These are phyloP conservation scores for Andricus grossulariae DNA, from an alignment of 1,140 invertebrate genomes.

Conservation along the genomic window DNA sequence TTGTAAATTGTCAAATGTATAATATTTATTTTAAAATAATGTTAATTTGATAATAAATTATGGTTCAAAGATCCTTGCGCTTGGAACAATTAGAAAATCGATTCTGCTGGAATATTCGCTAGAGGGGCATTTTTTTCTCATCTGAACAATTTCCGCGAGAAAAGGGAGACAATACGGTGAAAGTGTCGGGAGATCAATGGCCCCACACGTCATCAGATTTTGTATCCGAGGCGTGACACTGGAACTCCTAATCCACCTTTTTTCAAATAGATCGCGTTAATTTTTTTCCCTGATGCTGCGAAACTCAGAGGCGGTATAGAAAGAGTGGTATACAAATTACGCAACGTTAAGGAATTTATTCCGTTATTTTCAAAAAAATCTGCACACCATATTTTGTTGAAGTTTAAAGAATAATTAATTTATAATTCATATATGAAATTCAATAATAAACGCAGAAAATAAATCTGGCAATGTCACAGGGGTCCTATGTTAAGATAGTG, in stretches of 20 bases:
- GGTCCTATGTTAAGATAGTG: too few relatives aligned
- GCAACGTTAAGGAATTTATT: slow-evolving; percentile 34
- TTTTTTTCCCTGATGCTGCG: slow-evolving; percentile 35
- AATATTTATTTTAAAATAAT: too few relatives aligned
- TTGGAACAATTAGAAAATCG: too few relatives aligned
- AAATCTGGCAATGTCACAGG: too few relatives aligned
- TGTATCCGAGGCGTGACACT: slow-evolving; percentile 47
- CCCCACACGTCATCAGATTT: slow-evolving; percentile 61
- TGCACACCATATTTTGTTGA: not conserved
- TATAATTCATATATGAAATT: too few relatives aligned
- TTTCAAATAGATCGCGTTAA: slow-evolving; percentile 50
- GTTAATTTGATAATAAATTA: too few relatives aligned
- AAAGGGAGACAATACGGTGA: slow-evolving; percentile 64
- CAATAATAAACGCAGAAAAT: too few relatives aligned
- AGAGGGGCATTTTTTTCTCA: slow-evolving; percentile 41
- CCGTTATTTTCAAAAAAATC: not conserved
- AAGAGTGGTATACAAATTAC: slow-evolving; percentile 40
- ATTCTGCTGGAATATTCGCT: not conserved
- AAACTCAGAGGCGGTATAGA: slow-evolving; percentile 52
- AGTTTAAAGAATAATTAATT: too few relatives aligned
- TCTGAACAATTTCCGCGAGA: slow-evolving; percentile 55
- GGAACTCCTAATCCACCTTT: slow-evolving; percentile 38
- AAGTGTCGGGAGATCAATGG: slow-evolving; percentile 66
- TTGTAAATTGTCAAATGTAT: too few relatives aligned
- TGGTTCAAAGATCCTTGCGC: too few relatives aligned